These are phyloP conservation scores for Eunapius fragilis DNA, from an alignment of 37 sponge, comb jelly and placozoan species.

Conservation along the genomic window DNA sequence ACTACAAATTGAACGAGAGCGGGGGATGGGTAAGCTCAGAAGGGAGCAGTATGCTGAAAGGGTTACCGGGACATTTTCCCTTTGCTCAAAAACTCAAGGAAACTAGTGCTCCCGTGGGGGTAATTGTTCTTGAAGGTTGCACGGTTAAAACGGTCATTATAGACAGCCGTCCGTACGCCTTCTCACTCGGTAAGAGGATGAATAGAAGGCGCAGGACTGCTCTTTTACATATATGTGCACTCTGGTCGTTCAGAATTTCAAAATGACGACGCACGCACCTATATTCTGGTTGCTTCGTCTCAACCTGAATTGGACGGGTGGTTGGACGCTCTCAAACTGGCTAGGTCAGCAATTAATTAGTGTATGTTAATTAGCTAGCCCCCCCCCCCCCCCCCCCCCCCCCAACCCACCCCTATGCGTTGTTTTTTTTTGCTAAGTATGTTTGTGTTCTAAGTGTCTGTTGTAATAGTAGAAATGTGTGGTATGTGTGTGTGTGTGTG, in stretches of 20 bases:
- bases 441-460: too few relatives aligned
- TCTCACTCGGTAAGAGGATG: conserved; percentile 25
- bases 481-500: too few relatives aligned
- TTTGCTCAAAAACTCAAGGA: conserved; percentile 2
- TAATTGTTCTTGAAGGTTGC: conserved; percentile 67
- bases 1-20: conserved; percentile 70
- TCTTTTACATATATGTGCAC: neutral
- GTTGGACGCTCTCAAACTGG: conserved; percentile 52
- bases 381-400: too few relatives aligned
- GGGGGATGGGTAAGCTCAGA: conserved; percentile 70
- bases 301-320: conserved; percentile 52
- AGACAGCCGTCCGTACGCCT: conserved; percentile 49
- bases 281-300: conserved; percentile 58
- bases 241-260: conserved; percentile 36
- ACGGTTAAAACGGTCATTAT: conserved; percentile 10
- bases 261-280: conserved; percentile 55
- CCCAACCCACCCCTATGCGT: too few relatives aligned
- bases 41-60: too few relatives aligned
- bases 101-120: conserved; percentile 41
- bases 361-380: neutral
- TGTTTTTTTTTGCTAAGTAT: too few relatives aligned
- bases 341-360: conserved; percentile 35
- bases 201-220: neutral
- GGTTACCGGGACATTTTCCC: neutral
- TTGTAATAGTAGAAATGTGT: too few relatives aligned